Conservation (phyloP, 2,113 vertebrate species). For the Eonycteris spelaea region DNA sequence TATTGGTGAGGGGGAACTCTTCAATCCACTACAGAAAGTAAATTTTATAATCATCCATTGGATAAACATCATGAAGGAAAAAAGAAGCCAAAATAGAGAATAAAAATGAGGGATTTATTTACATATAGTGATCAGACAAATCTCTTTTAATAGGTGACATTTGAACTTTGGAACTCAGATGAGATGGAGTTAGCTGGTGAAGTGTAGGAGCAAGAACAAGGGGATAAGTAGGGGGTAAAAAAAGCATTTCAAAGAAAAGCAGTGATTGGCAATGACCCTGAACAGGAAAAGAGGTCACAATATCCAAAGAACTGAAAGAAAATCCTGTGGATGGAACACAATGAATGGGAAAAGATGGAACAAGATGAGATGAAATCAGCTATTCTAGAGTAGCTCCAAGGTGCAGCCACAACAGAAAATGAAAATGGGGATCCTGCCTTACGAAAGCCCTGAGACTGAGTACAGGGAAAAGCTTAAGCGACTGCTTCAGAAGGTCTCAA, state of each 20-base stretch:
- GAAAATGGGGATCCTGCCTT: no score
- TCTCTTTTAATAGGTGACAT: not conserved
- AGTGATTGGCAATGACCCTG: not conserved
- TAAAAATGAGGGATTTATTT: no score
- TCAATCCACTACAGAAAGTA: not conserved
- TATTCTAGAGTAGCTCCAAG: not conserved
- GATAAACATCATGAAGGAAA: not conserved
- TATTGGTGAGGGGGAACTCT: not conserved
- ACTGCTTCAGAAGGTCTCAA: not conserved
- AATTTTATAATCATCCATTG: not conserved
- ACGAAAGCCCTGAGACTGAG: not conserved
- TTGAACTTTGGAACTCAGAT: not conserved
- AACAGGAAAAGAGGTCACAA: not conserved
- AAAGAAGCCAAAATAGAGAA: not conserved
- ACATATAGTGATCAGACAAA: not conserved
- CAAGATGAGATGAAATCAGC: not conserved
- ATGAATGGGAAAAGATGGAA: not conserved
- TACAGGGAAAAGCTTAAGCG: not conserved
- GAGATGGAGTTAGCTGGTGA: not conserved
- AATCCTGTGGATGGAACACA: not conserved
- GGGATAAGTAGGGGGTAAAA: no score
- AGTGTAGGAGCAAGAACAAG: not conserved
- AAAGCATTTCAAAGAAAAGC: not conserved
- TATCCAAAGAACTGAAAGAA: not conserved
- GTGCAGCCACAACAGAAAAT: no score